Evolutionary conservation across 2,113 vertebrate species (phyloP), one percentile per base, ranked within the genome.

Genomic region (Grallaria varia): DNA sequence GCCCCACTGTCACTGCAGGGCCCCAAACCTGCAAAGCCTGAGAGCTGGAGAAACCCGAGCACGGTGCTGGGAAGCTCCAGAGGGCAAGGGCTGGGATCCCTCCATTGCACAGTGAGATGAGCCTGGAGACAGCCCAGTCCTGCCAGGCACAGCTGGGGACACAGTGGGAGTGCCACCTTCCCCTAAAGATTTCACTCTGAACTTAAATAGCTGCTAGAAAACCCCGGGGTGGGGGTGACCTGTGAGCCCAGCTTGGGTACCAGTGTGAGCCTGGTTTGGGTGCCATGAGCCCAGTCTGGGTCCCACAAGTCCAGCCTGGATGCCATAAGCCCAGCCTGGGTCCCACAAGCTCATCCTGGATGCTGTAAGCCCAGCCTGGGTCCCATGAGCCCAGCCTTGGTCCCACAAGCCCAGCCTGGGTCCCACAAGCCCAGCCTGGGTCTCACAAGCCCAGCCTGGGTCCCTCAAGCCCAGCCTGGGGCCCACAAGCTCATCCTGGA

Each of bases 111-210:
- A 5, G 75, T 0, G 0, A 83, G 49, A 30, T 5, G 33, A 60
- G 60, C 78, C 63, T 4, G 2, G 74, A 19, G 49, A 27, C 30
- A 55, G 44, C 74, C 78, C 82, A n/a, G 73, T 58, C 14, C 90
- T 53, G 45, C 79, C 75, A 10, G 49, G 76, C 42, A 55, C 23
- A 9, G 89, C 81, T 50, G 87, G 55, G 74, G 66, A 6, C 40
- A 5, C 0, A 0, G 16, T 0, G 0, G 2, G 23, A 30, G 69
- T 37, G 69, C 31, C 37, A 31, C 37, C 56, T 24, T 59, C 60
- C 30, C 9, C 6, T 9, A 3, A 12, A 22, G 28, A 4, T 1
- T n/a, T 11, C 4, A 27, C 11, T 40, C 22, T 68, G 27, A 28
- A 33, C n/a, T 79, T 39, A 22, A 35, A 56, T 10, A 67, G 67